Percentiles rank a stretch among this genome's conserved stretches.
Evolutionary conservation across 2,888 invertebrate genomes (phyloP).

Genomic region (Panzeria rudis): DNA sequence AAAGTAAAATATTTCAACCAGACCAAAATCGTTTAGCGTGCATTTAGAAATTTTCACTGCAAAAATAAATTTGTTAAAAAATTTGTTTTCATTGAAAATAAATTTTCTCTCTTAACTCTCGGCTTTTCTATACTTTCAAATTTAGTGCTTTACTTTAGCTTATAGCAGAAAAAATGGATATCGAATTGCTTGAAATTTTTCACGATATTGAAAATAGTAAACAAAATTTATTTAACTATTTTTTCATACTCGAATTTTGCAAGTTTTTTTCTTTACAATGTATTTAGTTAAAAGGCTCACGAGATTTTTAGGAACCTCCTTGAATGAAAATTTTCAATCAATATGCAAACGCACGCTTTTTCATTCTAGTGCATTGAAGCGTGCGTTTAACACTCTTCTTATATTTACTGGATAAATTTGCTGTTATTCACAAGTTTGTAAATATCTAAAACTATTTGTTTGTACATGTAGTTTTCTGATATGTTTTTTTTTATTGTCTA

Average conservation of each 20-base stretch:
- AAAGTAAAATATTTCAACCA: no score
- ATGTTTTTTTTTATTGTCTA: no score
- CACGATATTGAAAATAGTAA: background rate
- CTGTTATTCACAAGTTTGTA: background rate
- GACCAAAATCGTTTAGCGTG: no score
- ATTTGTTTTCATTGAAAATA: no score
- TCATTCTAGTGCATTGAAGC: constrained; percentile 39
- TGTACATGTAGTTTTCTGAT: background rate
- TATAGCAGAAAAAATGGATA: background rate
- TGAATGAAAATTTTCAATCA: constrained; percentile 66
- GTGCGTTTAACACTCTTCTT: constrained; percentile 35
- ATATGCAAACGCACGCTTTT: constrained; percentile 69
- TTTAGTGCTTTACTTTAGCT: background rate
- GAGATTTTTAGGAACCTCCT: constrained; percentile 15
- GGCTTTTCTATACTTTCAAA: background rate
- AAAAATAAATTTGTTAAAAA: no score
- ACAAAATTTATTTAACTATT: background rate
- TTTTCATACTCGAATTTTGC: background rate
- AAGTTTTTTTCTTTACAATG: background rate
- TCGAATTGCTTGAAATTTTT: background rate
- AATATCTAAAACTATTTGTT: constrained; percentile 10
- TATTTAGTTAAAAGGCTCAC: background rate
- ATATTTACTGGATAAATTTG: background rate
- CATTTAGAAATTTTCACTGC: no score
- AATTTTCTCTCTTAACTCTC: background rate